Base-by-base conservation (phyloP, 2,797 vertebrate species). In the Alca torda region DNA sequence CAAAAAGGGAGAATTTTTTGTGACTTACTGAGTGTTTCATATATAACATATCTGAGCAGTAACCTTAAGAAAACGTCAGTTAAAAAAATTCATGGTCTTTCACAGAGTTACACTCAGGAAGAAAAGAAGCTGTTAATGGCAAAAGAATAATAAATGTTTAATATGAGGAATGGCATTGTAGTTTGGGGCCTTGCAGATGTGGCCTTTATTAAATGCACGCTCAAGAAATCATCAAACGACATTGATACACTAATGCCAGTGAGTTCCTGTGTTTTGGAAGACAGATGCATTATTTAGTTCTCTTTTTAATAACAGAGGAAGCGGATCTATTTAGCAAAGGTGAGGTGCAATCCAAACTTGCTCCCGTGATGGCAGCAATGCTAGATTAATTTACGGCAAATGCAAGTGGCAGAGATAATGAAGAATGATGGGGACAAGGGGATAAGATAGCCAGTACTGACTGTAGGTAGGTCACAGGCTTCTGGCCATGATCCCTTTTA, bases 341-440 rank as follows among this genome's bases (percentile, higher is more conserved):
- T 50, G 50, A 89, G 51, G 26, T 31, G 18, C 53, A 28, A 31
- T 64, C 61, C 81, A 64, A 33, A 77, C 28, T 68, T 59, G 35
- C 50, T 79, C 18, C 35, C 0, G 1, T 46, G 43, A 46, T 0
- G 1, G 54, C 1, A 1, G 35, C 48, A 39, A 53, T 30, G 19
- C 39, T 64, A n/a, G 59, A 46, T 45, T 59, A 53, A 77, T 46
- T 77, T 51, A 45, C 16, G 53, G 26, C 19, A 63, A 89, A 73
- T 57, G 13, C 11, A 72, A 50, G 12, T 28, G 45, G 17, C 20
- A 28, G 31, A 76, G n/a, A 16, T 37, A 41, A 51, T 41, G 45
- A 82, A 54, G 59, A 68, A 74, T 25, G 20, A 53, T 1, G 9
- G 61, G 50, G 20, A 56, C n/a, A 56, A 45, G 43, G 60, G 24